phyloP scores from a whole-genome alignment of 2,888 invertebrate genomes.

The Nymphalis polychloros region DNA sequence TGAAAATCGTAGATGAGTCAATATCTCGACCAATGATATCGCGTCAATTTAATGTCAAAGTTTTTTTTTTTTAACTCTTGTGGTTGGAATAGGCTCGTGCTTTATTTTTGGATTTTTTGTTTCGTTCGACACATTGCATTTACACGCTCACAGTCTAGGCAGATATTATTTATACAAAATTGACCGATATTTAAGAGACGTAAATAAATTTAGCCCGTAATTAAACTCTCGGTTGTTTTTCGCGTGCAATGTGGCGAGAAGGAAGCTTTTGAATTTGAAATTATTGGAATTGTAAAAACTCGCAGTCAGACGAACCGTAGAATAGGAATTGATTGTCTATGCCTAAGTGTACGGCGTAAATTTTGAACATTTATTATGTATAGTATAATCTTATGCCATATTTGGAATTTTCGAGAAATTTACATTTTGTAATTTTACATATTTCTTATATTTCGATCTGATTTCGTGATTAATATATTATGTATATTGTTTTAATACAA shows the following conservation, averaged over 20 bases:
- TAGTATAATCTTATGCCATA: conserved; percentile 38
- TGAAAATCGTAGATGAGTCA: too few species aligned
- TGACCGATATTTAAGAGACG: too few species aligned
- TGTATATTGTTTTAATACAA: conserved; percentile 11
- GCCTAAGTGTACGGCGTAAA: conserved; percentile 38
- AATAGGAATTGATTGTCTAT: conserved; percentile 44
- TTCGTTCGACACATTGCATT: neutral
- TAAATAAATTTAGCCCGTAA: too few species aligned
- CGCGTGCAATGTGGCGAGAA: neutral
- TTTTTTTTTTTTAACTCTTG: too few species aligned
- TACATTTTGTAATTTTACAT: conserved; percentile 49
- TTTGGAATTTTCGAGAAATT: conserved; percentile 65
- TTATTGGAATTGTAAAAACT: conserved; percentile 38
- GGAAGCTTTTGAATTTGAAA: neutral
- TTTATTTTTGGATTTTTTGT: neutral
- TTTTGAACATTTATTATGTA: conserved; percentile 42
- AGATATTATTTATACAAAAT: too few species aligned
- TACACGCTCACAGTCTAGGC: neutral
- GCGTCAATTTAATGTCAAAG: too few species aligned
- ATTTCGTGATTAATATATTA: conserved; percentile 18
- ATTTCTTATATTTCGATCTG: conserved; percentile 35
- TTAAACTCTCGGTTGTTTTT: too few species aligned
- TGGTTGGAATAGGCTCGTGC: too few species aligned
- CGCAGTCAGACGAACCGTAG: conserved; percentile 32
- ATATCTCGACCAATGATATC: too few species aligned